Percentiles rank a stretch among this genome's conserved stretches.
These are phyloP conservation scores for Antheraea mylitta DNA, from an alignment of 1,140 invertebrate genomes.

Conservation along the genomic window DNA sequence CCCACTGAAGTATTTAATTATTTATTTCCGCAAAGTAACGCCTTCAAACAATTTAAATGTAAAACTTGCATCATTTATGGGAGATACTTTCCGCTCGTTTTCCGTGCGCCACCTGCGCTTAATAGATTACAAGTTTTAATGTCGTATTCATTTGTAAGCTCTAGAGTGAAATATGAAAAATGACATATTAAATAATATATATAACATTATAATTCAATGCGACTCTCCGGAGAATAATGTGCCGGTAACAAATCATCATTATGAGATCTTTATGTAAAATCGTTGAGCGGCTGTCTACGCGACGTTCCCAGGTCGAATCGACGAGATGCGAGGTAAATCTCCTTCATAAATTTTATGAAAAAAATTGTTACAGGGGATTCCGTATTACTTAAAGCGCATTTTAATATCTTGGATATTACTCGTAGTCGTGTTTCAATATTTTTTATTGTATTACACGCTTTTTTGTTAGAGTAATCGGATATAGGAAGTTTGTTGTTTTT, in stretches of 20 bases:
- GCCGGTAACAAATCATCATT: background rate
- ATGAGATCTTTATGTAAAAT: background rate
- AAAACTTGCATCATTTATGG: too few species aligned
- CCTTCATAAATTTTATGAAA: background rate
- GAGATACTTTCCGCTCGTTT: too few species aligned
- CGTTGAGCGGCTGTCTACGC: background rate
- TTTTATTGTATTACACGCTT: background rate
- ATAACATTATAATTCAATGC: too few species aligned
- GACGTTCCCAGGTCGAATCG: background rate
- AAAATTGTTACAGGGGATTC: background rate
- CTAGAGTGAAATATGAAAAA: too few species aligned
- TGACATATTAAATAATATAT: too few species aligned
- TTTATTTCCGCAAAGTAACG: too few species aligned
- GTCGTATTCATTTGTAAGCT: too few species aligned
- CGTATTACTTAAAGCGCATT: background rate
- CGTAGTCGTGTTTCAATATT: background rate
- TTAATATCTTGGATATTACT: background rate
- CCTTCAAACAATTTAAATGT: too few species aligned
- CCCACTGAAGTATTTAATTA: too few species aligned
- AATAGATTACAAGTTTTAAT: too few species aligned
- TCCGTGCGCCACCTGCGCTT: too few species aligned
- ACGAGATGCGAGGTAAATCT: background rate
- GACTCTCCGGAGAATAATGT: background rate
- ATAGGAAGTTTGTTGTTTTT: background rate
- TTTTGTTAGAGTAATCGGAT: background rate